Conservation (phyloP, 2,113 vertebrate species). For the Neolamprologus falcicula region DNA sequence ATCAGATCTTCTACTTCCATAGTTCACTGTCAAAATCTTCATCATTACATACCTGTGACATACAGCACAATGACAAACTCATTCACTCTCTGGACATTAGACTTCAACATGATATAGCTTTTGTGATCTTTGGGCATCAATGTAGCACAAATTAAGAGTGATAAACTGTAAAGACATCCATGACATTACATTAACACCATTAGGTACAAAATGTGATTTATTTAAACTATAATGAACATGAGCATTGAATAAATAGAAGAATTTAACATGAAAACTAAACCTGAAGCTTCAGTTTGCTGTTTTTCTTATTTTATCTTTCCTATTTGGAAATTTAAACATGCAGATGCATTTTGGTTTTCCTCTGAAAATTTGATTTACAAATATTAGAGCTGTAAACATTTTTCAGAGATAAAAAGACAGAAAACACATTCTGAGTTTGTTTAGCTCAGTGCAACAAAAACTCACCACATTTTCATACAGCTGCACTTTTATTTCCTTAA, state of each 20-base stretch:
- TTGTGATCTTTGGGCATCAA: background rate
- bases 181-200: background rate
- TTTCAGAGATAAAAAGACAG: background rate
- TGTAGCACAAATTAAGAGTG: background rate
- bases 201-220: background rate
- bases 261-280: background rate
- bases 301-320: background rate
- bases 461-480: background rate
- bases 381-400: background rate
- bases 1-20: background rate
- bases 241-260: background rate
- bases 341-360: background rate
- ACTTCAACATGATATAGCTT: background rate
- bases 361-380: background rate
- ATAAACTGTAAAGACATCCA: background rate
- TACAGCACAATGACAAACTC: background rate
- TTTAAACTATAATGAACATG: background rate
- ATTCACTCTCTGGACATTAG: background rate
- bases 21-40: rapidly evolving
- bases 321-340: background rate
- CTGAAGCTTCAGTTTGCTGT: background rate
- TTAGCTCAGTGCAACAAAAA: background rate
- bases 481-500: background rate
- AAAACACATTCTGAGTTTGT: background rate
- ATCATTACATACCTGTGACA: background rate